Base-by-base conservation (phyloP, 2,113 vertebrate genomes). In the Athene noctua region DNA sequence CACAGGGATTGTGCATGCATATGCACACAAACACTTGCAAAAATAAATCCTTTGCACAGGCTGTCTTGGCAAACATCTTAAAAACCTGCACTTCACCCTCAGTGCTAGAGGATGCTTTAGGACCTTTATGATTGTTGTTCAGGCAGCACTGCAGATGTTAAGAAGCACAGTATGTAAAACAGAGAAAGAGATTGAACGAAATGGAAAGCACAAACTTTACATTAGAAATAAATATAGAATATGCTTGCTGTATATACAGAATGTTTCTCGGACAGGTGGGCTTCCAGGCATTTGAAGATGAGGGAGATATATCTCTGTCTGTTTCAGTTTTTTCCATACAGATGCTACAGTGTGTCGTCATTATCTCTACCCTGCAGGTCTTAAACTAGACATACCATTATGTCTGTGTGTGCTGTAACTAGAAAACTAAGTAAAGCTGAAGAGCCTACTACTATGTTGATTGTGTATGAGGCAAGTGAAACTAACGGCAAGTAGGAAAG, bases 11-110 rank as follows among this genome's bases (percentile, higher is more conserved):
- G 1, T 51, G 70, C 94, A 70, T 3, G 1, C 90, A 70, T 75
- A 42, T 49, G 68, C 55, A 71, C 59, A 91, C 88, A 96, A 58
- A 96, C 70, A 86, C 51, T 51, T 84, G 68, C 86, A 91, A 96
- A 97, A 97, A 91, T 90, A 97, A 97, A 97, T 87, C 82, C 87
- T 95, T 92, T 81, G 79, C 72, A 80, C 82, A 88, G 90, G 9
- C 94, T 68, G 32, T 96, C 96, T 97, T 97, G 96, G 74, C 92
- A 93, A 96, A 86, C 61, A 92, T 92, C 62, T 94, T 86, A 75
- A 92, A 97, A 90, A 87, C 57, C 90, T 94, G 77, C 9, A 49
- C 36, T 95, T 94, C 54, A 62, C 86, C 61, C 91, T 42, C 44
- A 27, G 61, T 58, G 83, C 62, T 15, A 7, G 49, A 25, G 34